phyloP scores from a whole-genome alignment of 2,888 invertebrate genomes.

The Andrena flavipes region DNA sequence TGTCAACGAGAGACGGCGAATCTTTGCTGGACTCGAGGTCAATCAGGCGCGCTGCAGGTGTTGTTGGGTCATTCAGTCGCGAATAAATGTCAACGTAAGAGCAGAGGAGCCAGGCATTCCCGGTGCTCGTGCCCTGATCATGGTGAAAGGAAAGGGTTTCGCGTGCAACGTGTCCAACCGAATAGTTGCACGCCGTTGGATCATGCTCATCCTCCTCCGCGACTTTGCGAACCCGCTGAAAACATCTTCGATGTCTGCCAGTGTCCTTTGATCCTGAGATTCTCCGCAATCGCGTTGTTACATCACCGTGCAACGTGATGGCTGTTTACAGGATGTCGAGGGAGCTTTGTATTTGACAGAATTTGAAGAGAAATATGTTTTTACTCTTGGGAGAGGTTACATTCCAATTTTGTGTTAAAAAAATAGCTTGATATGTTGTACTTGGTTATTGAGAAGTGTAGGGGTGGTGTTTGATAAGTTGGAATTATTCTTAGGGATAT shows the following conservation, averaged over 20 bases:
- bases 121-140: slow-evolving; percentile 59
- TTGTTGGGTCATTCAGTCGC: slow-evolving; percentile 56
- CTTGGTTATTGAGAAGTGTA: too few relatives aligned
- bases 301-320: neutral
- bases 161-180: slow-evolving; percentile 37
- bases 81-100: slow-evolving; percentile 73
- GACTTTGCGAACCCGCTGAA: slow-evolving; percentile 34
- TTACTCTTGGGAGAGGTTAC: neutral
- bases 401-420: too few relatives aligned
- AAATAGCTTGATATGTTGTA: too few relatives aligned
- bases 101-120: slow-evolving; percentile 66
- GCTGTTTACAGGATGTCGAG: neutral
- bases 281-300: slow-evolving; percentile 11
- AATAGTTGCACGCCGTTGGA: slow-evolving; percentile 26
- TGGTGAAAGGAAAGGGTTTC: slow-evolving; percentile 70
- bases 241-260: neutral
- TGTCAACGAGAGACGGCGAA: slow-evolving; percentile 18
- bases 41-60: slow-evolving; percentile 59
- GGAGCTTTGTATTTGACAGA: neutral
- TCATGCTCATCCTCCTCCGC: slow-evolving; percentile 37
- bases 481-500: too few relatives aligned
- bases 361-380: neutral
- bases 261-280: slow-evolving; percentile 17
- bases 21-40: slow-evolving; percentile 40
- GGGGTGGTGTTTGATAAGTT: too few relatives aligned